Evolutionary conservation across 2,113 vertebrate species (phyloP).

Genomic region (Andinoacara biseriatus): DNA sequence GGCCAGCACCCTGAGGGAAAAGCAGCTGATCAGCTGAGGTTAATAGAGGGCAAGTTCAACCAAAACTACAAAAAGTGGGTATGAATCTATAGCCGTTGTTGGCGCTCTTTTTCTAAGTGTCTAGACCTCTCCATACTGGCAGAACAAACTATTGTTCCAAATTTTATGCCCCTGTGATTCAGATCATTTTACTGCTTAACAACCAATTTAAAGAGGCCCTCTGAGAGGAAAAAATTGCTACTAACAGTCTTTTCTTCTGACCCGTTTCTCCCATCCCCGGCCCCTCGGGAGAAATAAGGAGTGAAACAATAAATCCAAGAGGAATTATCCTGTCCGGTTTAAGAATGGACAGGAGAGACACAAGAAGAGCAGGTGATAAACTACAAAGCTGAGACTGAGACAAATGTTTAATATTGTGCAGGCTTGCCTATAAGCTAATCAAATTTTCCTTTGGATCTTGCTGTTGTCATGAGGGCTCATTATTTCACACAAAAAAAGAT

Average conservation of each 20-base stretch:
- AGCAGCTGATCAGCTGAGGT: conserved; percentile 10
- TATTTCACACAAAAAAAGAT: not conserved
- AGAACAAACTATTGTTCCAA: not conserved
- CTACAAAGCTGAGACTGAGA: not conserved
- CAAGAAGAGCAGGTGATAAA: not conserved
- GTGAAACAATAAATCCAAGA: not conserved
- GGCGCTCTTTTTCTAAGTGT: not conserved
- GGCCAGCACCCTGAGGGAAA: not conserved
- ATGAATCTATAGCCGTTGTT: not conserved
- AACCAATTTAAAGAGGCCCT: not conserved
- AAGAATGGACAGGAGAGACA: not conserved
- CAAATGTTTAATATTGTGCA: not conserved
- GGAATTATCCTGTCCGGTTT: not conserved
- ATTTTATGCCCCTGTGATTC: not conserved
- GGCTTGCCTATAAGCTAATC: not conserved
- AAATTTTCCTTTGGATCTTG: not conserved
- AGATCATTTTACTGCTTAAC: not conserved
- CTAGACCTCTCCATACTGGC: not conserved
- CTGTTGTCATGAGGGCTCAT: not conserved
- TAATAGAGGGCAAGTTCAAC: not conserved
- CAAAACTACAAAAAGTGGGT: not conserved
- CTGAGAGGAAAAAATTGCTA: not conserved
- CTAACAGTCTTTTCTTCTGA: not conserved
- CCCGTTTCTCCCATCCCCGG: not conserved
- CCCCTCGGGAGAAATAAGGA: not conserved